A percentile compares a stretch with the other conserved stretches of the same genome.
Conservation (phyloP, 1,140 invertebrate genomes). For the Charaxes varanes region DNA sequence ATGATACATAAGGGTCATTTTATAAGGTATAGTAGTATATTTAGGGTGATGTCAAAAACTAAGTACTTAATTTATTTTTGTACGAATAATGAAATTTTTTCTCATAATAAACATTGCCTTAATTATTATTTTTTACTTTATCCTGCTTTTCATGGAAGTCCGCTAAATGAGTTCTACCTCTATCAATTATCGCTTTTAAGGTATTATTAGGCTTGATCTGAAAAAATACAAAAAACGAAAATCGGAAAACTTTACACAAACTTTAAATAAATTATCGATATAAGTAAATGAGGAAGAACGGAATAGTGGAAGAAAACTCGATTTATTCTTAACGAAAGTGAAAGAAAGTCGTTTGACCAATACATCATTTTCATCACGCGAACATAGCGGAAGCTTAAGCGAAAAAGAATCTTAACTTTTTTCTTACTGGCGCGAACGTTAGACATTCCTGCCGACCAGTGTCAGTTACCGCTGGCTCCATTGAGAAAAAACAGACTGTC, state of each 20-base stretch:
- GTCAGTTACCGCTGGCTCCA: conserved; percentile 51
- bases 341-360: conserved; percentile 60
- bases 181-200: no score
- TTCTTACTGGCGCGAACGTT: conserved; percentile 40
- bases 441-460: conserved; percentile 55
- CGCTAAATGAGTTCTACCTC: no score
- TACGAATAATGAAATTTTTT: no score
- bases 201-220: no score
- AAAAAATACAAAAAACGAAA: no score
- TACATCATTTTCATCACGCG: conserved; percentile 69
- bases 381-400: conserved; percentile 54
- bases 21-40: no score
- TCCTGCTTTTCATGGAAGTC: no score
- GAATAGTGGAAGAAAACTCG: conserved; percentile 32
- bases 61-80: no score
- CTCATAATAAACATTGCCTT: no score
- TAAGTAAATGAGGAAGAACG: conserved; percentile 22
- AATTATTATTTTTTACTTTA: no score
- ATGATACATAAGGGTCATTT: conserved; percentile 16
- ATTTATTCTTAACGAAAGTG: conserved; percentile 55
- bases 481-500: conserved; percentile 38
- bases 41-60: no score
- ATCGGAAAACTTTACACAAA: no score
- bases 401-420: conserved; percentile 63
- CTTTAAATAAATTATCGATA: conserved; percentile 6